phyloP scores from a whole-genome alignment of 2,113 vertebrate species.

The Limanda limanda region DNA sequence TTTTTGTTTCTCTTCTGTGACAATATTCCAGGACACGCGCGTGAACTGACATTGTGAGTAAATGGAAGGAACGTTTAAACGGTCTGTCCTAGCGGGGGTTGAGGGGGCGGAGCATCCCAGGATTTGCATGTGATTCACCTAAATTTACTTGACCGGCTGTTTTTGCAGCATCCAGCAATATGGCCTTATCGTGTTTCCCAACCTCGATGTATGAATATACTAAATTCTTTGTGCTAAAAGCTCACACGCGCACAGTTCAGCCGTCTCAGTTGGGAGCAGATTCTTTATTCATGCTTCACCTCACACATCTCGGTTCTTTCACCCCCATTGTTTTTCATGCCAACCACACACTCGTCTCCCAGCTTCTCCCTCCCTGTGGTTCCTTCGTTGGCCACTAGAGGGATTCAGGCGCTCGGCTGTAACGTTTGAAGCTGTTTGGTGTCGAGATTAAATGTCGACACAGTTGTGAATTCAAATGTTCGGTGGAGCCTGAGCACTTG shows the following conservation, averaged over 20 bases:
- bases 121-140: slow-evolving; percentile 52
- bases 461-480: slow-evolving; percentile 39
- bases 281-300: slow-evolving; percentile 8
- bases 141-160: slow-evolving; percentile 68
- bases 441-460: slow-evolving; percentile 16
- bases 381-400: slow-evolving; percentile 45
- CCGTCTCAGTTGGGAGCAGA: neutral
- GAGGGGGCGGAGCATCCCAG: slow-evolving; percentile 4
- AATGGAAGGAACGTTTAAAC: slow-evolving; percentile 34
- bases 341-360: neutral
- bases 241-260: slow-evolving; percentile 4
- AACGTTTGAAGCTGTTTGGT: slow-evolving; percentile 35
- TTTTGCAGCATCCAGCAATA: slow-evolving; percentile 53
- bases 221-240: slow-evolving; percentile 27
- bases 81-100: slow-evolving; percentile 27
- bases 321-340: neutral
- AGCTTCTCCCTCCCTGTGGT: neutral
- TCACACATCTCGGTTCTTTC: slow-evolving; percentile 10
- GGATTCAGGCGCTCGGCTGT: slow-evolving; percentile 34
- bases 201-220: slow-evolving; percentile 25
- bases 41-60: slow-evolving; percentile 45
- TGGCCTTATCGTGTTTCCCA: slow-evolving; percentile 62
- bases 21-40: slow-evolving; percentile 67
- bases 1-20: slow-evolving; percentile 42
- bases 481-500: slow-evolving; percentile 44